Evolutionary conservation across 2,888 invertebrate species (phyloP).

Genomic region (Apoda limacodes): DNA sequence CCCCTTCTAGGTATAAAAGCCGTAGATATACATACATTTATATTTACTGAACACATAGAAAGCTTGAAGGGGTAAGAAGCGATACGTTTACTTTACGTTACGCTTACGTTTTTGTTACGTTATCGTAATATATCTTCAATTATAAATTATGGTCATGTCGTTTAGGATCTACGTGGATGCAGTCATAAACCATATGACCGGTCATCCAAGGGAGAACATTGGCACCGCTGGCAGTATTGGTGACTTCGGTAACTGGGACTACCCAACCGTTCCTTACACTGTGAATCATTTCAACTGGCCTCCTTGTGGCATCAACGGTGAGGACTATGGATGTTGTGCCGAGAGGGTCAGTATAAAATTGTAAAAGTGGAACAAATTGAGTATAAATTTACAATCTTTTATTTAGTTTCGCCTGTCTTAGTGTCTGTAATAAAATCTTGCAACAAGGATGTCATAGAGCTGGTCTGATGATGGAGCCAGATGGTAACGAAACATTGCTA

Average conservation of each 20-base stretch:
- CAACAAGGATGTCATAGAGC: too few relatives aligned
- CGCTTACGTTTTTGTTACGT: background rate
- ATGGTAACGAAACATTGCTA: background rate
- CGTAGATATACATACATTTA: background rate
- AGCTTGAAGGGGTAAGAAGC: background rate
- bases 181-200: slow-evolving; percentile 89
- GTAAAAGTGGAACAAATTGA: too few relatives aligned
- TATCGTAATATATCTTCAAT: slow-evolving; percentile 1
- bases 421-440: too few relatives aligned
- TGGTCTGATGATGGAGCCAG: too few relatives aligned
- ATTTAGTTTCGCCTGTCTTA: too few relatives aligned
- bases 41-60: too few relatives aligned
- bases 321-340: slow-evolving; percentile 72
- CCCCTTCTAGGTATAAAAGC: background rate
- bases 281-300: slow-evolving; percentile 75
- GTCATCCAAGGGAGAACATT: slow-evolving; percentile 45
- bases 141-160: background rate
- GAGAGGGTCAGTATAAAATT: slow-evolving; percentile 63
- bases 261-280: slow-evolving; percentile 75
- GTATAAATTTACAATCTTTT: background rate
- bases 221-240: slow-evolving; percentile 76
- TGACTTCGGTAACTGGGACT: slow-evolving; percentile 57
- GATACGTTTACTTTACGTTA: background rate
- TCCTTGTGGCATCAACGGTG: slow-evolving; percentile 73
- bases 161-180: slow-evolving; percentile 84